Evolutionary conservation across 2,113 vertebrate genomes (phyloP), one percentile per base, ranked within the genome.

Genomic region (Tricholaema leucomelas): DNA sequence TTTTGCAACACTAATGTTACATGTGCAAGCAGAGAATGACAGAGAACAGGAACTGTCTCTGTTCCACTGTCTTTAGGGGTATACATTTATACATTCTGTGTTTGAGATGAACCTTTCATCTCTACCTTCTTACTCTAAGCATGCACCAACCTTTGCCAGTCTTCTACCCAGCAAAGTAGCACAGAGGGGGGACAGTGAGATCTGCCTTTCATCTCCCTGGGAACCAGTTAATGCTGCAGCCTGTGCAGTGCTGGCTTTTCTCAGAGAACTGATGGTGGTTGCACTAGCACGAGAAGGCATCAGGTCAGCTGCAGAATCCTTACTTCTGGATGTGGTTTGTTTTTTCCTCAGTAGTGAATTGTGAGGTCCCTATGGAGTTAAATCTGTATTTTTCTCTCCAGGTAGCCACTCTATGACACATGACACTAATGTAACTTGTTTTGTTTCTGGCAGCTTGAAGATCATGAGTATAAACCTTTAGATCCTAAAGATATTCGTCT

Each of bases 401-500:
- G 59, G 50, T 33, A 67, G 38, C 48, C 31, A 59, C 28, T 46
- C 35, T 19, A 11, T 75, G 80, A 73, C 64, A 69, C 33, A 1
- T 70, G 76, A 82, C 82, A 78, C 8, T 0, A 86, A 72, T 60
- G 63, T 81, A 12, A 84, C 85, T 83, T 93, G 48, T 94, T 94
- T 92, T 93, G 35, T 88, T 89, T 85, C 81, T 1, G 66, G 15
- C 94, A 99, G 99, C 98, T 99, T 82, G 99, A 99, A 97, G 99
- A 99, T 95, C 98, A 98, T 2, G 99, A 99, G 63, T 99, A 99
- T 91, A 99, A 99, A 97, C 98, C 99, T 66, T 94, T 99, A 97
- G 99, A 99, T 88, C 98, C 99, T 20, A 99, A 99, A 96, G 99
- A 99, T 91, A 99, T 99, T 83, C 98, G 99, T 67, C 97, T 99